These are phyloP conservation scores for Sarotherodon lohbergeri DNA, from an alignment of 2,113 vertebrate species.

Conservation along the genomic window DNA sequence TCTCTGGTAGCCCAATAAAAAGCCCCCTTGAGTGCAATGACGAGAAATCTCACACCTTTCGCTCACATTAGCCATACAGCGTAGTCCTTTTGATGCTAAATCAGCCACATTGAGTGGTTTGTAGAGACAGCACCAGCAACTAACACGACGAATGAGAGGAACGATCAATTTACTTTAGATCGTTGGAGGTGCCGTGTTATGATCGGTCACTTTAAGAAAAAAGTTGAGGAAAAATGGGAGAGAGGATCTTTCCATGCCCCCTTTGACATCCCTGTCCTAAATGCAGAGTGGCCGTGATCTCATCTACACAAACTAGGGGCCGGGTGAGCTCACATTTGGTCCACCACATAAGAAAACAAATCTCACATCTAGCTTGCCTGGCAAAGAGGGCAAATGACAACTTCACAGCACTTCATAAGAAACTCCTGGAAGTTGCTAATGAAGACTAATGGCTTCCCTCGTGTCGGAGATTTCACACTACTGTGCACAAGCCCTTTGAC, in stretches of 20 bases:
- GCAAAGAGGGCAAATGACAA: slow-evolving; percentile 70
- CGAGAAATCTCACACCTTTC: slow-evolving; percentile 81
- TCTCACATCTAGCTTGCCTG: slow-evolving; percentile 54
- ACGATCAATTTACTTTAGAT: background rate
- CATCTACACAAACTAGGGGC: background rate
- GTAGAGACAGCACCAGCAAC: slow-evolving; percentile 29
- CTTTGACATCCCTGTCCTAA: background rate
- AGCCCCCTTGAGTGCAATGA: slow-evolving; percentile 63
- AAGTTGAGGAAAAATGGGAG: background rate
- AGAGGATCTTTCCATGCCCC: background rate
- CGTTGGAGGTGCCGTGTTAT: background rate
- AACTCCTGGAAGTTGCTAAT: slow-evolving; percentile 78
- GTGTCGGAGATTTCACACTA: slow-evolving; percentile 67
- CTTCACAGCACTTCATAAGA: slow-evolving; percentile 78
- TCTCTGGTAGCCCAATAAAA: slow-evolving; percentile 68
- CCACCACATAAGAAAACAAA: slow-evolving; percentile 70
- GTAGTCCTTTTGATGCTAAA: slow-evolving; percentile 77
- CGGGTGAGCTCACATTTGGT: slow-evolving; percentile 66
- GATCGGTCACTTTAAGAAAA: background rate
- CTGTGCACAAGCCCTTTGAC: slow-evolving; percentile 59
- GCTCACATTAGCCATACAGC: slow-evolving; percentile 75
- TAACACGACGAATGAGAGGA: background rate
- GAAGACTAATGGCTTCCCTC: slow-evolving; percentile 75
- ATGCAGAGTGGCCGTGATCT: background rate
- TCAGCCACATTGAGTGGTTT: slow-evolving; percentile 66